A percentile compares a stretch with the other conserved stretches of the same genome.
Evolutionary conservation across 2,888 invertebrate species (phyloP).

Genomic region (Syritta pipiens): DNA sequence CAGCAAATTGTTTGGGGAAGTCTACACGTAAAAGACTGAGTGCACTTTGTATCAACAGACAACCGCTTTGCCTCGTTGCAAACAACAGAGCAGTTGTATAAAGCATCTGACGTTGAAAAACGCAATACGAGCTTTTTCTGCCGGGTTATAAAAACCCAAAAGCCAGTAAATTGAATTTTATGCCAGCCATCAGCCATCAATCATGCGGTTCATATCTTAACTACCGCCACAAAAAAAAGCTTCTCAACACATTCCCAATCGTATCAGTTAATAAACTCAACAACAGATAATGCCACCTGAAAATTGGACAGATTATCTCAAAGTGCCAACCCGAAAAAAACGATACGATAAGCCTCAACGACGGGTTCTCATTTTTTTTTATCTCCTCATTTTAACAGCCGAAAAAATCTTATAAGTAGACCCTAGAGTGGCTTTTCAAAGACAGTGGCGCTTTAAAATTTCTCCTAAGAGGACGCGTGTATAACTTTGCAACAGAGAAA

Average conservation of each 20-base stretch:
- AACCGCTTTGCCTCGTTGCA: no score
- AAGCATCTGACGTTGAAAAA: no score
- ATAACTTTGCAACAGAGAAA: slow-evolving; percentile 18
- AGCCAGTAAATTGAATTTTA: no score
- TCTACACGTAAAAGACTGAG: no score
- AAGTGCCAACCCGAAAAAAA: not conserved
- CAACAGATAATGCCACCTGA: not conserved
- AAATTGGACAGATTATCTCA: not conserved
- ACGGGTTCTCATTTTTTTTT: not conserved
- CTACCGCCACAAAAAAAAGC: no score
- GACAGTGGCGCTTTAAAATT: slow-evolving; percentile 12
- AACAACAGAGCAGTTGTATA: no score
- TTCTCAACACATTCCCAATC: not conserved
- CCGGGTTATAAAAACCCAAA: no score
- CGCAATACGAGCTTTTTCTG: no score
- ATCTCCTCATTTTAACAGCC: not conserved
- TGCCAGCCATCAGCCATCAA: no score
- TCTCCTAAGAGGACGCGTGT: slow-evolving; percentile 21
- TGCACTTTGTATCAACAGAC: no score
- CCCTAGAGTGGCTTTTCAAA: not conserved
- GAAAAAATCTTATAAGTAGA: slow-evolving; percentile 6
- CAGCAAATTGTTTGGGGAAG: no score
- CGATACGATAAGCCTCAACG: slow-evolving; percentile 2
- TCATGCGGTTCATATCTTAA: no score
- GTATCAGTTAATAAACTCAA: not conserved